A percentile compares a stretch with the other conserved stretches of the same genome.
phyloP scores from a whole-genome alignment of 2,797 vertebrate species.

The Masticophis lateralis region DNA sequence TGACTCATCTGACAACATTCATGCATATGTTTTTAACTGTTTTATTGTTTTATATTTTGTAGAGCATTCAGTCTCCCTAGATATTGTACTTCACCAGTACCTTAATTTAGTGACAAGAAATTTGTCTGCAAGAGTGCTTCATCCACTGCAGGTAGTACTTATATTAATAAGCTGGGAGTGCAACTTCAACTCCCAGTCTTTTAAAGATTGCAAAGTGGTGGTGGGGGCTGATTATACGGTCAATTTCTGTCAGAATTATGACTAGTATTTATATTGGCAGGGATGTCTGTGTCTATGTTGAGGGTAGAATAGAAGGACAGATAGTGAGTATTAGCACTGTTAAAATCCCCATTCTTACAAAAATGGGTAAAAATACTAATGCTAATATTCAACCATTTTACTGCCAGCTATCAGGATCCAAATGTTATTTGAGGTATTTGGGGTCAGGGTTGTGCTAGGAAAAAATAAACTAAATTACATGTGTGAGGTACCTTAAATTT shows the following conservation, averaged over 20 bases:
- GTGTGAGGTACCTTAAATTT: background rate
- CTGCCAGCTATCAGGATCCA: background rate
- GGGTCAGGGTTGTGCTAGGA: background rate
- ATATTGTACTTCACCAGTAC: too few relatives aligned
- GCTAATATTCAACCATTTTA: background rate
- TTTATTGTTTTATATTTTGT: too few relatives aligned
- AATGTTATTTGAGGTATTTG: background rate
- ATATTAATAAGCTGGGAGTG: background rate
- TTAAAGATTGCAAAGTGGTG: too few relatives aligned
- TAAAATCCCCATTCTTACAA: background rate
- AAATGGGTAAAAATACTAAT: background rate
- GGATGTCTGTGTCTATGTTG: background rate
- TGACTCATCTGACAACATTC: background rate
- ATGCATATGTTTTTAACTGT: background rate
- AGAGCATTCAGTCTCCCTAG: too few relatives aligned
- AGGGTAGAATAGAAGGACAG: background rate
- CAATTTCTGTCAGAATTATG: background rate
- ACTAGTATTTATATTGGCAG: background rate
- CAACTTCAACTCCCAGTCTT: background rate
- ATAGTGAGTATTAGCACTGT: background rate
- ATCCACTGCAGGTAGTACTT: background rate
- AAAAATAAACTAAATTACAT: background rate
- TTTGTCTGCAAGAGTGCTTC: too few relatives aligned
- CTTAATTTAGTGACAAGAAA: too few relatives aligned
- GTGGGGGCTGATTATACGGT: too few relatives aligned